Evolutionary conservation across 2,888 invertebrate species (phyloP).

Genomic region (Synanthedon formicaeformis): DNA sequence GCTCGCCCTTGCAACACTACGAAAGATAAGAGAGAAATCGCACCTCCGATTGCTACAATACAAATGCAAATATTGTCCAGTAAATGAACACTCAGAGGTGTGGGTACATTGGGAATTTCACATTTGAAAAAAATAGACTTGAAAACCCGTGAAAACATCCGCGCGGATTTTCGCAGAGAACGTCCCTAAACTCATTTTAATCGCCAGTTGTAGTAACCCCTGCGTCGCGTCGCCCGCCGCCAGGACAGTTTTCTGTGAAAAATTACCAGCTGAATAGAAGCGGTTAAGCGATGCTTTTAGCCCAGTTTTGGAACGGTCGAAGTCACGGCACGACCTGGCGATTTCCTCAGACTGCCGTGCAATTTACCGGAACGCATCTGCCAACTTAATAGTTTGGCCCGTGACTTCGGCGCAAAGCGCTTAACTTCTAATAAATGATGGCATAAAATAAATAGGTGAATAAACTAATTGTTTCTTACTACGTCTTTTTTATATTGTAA

Average conservation of each 20-base stretch:
- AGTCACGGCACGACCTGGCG: constrained; percentile 49
- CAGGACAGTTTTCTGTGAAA: constrained; percentile 40
- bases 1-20: constrained; percentile 24
- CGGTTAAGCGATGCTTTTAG: constrained; percentile 43
- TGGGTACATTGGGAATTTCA: constrained; percentile 10
- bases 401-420: constrained; percentile 1
- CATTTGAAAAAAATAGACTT: background rate
- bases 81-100: background rate
- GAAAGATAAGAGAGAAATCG: constrained; percentile 30
- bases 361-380: constrained; percentile 47
- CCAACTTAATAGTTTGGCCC: constrained; percentile 34
- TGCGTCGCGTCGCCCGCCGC: constrained; percentile 1
- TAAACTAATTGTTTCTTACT: too few relatives aligned
- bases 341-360: constrained; percentile 40
- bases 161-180: constrained; percentile 18
- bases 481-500: too few relatives aligned
- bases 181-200: constrained; percentile 36
- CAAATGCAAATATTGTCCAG: constrained; percentile 45
- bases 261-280: constrained; percentile 31
- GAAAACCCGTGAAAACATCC: background rate
- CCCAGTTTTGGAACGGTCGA: constrained; percentile 39
- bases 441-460: constrained; percentile 7
- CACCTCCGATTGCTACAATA: constrained; percentile 43
- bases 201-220: constrained; percentile 12
- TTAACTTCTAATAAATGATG: constrained; percentile 18